These are phyloP conservation scores for Eucidaris tribuloides DNA, from an alignment of 35 echinoderm and acorn worm species.

Conservation along the genomic window DNA sequence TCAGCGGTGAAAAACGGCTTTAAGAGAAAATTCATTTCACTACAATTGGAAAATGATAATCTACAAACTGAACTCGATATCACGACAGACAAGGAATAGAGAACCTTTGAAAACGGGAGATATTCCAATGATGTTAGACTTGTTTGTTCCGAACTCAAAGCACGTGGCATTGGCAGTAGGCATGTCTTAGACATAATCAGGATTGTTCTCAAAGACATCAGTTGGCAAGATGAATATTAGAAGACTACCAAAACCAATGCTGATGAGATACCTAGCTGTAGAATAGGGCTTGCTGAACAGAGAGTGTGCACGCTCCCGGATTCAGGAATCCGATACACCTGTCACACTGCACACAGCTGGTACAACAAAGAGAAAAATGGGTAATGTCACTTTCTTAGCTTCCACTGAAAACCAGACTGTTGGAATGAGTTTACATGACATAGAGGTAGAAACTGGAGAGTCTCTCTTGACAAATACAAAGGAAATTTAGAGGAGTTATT, in stretches of 20 bases:
- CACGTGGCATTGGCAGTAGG: not conserved
- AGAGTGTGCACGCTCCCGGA: not conserved
- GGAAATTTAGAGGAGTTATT: too few species aligned
- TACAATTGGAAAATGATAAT: not conserved
- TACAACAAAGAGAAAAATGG: not conserved
- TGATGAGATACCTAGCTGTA: too few species aligned
- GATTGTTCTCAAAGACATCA: not conserved
- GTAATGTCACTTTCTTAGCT: not conserved
- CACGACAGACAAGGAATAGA: not conserved
- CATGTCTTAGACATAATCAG: slow-evolving; percentile 1
- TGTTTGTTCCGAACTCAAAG: not conserved
- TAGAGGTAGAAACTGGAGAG: not conserved
- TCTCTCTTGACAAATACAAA: not conserved
- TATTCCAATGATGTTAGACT: slow-evolving; percentile 13
- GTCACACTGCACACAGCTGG: not conserved
- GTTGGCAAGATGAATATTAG: not conserved
- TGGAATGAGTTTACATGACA: not conserved
- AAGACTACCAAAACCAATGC: too few species aligned
- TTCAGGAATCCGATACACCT: not conserved
- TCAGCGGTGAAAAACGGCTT: not conserved
- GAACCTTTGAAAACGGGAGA: not conserved
- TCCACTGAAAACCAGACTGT: not conserved
- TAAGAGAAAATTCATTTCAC: not conserved
- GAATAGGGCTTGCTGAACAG: too few species aligned
- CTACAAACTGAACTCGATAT: not conserved